These are phyloP conservation scores for Psittacus erithacus DNA, from an alignment of 2,113 vertebrate genomes.

Conservation along the genomic window DNA sequence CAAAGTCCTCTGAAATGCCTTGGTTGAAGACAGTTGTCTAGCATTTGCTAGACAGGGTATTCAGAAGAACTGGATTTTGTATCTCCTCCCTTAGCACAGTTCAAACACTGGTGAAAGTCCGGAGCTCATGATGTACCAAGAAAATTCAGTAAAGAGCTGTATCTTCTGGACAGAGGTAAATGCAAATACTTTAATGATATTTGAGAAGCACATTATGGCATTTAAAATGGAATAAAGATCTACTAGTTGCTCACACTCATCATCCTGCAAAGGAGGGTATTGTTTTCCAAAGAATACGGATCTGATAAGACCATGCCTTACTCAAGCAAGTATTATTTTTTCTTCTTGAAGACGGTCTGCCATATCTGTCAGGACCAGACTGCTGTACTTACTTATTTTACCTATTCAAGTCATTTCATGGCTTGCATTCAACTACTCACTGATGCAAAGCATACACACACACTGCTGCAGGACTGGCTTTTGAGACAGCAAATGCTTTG, in stretches of 20 bases:
- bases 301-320: neutral
- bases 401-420: neutral
- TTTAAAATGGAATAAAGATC: neutral
- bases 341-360: neutral
- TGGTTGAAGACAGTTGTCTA: neutral
- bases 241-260: neutral
- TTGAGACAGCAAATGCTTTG: neutral
- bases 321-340: accelerated
- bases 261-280: neutral
- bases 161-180: neutral
- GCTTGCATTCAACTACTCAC: neutral
- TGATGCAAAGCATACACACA: neutral
- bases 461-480: neutral
- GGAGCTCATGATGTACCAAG: neutral
- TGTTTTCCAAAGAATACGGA: accelerated
- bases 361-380: neutral
- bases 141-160: neutral
- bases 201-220: neutral
- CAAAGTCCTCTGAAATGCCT: neutral
- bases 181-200: neutral
- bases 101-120: neutral
- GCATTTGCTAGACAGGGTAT: accelerated
- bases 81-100: neutral
- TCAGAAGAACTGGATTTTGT: neutral
- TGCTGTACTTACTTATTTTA: neutral